phyloP scores from a whole-genome alignment of 2,113 vertebrate species.

The Ahaetulla prasina region DNA sequence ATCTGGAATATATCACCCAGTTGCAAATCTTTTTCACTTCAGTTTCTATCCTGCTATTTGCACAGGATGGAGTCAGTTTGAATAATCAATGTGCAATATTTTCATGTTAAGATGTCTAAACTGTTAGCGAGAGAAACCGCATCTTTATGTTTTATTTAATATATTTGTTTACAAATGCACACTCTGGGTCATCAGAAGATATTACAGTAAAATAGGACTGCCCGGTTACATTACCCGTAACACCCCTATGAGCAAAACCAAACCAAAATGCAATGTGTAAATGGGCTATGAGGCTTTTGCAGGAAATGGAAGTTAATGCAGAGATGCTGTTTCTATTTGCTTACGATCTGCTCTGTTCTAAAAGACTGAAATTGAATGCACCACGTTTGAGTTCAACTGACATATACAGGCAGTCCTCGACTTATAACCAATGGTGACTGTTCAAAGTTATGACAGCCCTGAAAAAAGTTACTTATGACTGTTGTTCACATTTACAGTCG shows the following conservation, averaged over 20 bases:
- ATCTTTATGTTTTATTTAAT: background rate
- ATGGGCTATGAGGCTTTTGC: background rate
- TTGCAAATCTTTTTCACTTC: background rate
- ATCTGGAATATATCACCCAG: background rate
- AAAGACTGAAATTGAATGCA: background rate
- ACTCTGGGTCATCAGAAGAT: background rate
- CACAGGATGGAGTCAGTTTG: background rate
- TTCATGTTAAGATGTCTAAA: background rate
- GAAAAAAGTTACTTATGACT: too few relatives aligned
- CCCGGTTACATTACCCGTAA: background rate
- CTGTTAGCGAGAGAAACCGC: background rate
- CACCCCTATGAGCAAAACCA: background rate
- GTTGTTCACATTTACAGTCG: too few relatives aligned
- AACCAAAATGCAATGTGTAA: background rate
- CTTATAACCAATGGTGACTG: too few relatives aligned
- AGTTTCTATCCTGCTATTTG: background rate
- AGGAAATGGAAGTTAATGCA: background rate
- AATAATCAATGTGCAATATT: background rate
- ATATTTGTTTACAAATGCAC: background rate
- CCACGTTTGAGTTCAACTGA: background rate
- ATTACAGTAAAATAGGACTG: background rate
- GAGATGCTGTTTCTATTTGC: background rate
- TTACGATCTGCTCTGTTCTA: background rate
- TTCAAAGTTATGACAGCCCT: too few relatives aligned
- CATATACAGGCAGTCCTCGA: background rate